phyloP scores from a whole-genome alignment of 2,113 vertebrate species.

The Epinephelus moara region DNA sequence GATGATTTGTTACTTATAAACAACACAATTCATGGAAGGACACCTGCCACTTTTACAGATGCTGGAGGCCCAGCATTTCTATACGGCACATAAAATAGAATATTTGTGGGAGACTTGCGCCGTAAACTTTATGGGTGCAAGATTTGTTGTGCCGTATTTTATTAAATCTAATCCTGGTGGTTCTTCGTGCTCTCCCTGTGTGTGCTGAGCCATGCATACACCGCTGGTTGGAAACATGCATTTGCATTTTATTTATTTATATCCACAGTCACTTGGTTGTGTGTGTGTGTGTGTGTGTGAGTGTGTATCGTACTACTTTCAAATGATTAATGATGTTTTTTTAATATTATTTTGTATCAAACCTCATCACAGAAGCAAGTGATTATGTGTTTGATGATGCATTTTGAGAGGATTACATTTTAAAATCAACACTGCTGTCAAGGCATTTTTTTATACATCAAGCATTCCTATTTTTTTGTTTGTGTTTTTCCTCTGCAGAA shows the following conservation, averaged over 20 bases:
- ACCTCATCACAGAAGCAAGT: neutral
- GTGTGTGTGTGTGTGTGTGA: neutral
- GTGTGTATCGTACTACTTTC: neutral
- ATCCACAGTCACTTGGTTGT: conserved; percentile 21
- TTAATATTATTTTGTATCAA: neutral
- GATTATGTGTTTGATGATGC: neutral
- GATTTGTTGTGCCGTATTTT: conserved; percentile 81
- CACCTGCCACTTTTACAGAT: conserved; percentile 77
- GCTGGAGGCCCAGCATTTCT: conserved; percentile 67
- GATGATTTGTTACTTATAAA: conserved; percentile 77
- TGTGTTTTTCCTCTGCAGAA: conserved; percentile 75
- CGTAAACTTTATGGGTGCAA: conserved; percentile 80
- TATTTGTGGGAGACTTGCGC: conserved; percentile 76
- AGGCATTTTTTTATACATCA: neutral
- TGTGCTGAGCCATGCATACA: conserved; percentile 57
- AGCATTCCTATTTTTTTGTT: fast-evolving
- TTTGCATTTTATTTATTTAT: conserved; percentile 55
- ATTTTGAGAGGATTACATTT: conserved; percentile 13
- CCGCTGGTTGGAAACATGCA: conserved; percentile 39
- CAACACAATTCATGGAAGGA: conserved; percentile 76
- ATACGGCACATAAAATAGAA: conserved; percentile 71
- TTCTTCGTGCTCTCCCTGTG: conserved; percentile 28
- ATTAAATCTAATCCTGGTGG: conserved; percentile 76
- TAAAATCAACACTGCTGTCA: neutral
- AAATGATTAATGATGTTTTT: neutral